A percentile compares a stretch with the other conserved stretches of the same genome.
phyloP scores from a whole-genome alignment of 2,888 invertebrate genomes.

The Lasioglossum malachurum region DNA sequence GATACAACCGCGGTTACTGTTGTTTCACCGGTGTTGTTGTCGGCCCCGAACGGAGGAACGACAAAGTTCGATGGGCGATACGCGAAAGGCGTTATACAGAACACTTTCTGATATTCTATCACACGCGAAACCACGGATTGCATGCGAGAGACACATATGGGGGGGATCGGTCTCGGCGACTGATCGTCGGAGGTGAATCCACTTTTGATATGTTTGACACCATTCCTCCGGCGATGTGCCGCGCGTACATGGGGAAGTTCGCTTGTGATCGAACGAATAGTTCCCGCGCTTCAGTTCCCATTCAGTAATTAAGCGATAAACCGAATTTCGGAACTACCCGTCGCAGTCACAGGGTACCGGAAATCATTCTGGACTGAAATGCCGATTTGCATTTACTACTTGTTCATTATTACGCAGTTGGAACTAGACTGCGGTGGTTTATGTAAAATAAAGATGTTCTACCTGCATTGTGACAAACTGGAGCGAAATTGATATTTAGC shows the following conservation, averaged over 20 bases:
- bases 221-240: neutral
- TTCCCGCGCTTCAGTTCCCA: neutral
- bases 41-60: neutral
- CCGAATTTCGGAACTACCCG: neutral
- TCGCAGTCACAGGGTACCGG: neutral
- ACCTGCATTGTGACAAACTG: too few relatives aligned
- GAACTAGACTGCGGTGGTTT: too few relatives aligned
- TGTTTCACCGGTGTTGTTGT: neutral
- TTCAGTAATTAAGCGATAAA: neutral
- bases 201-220: constrained; percentile 12
- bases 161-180: constrained; percentile 6
- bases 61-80: constrained; percentile 21
- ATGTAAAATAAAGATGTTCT: too few relatives aligned
- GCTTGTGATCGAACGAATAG: neutral
- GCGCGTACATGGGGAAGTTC: neutral
- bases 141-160: constrained; percentile 23
- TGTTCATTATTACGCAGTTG: neutral
- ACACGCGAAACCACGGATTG: constrained; percentile 17
- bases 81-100: constrained; percentile 3
- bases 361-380: neutral
- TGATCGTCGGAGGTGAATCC: neutral
- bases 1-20: constrained; percentile 18
- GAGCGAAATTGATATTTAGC: too few relatives aligned
- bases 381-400: neutral
- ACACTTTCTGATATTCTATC: constrained; percentile 1